Base-by-base conservation (phyloP, 2,888 invertebrate species). In the Spisula solida region DNA sequence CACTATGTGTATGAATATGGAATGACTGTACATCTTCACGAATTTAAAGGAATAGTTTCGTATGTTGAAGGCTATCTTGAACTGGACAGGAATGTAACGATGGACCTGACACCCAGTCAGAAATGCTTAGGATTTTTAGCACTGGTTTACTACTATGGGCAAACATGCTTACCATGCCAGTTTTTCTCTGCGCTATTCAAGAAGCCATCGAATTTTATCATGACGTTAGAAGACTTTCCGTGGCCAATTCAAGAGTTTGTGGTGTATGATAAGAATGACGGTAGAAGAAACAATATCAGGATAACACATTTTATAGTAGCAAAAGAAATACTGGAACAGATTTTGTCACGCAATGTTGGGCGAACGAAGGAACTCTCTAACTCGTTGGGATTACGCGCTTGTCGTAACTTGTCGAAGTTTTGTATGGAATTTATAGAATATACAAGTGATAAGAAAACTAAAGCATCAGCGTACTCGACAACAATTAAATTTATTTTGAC, bases 321-420 rank as follows among this genome's bases (percentile, higher is more conserved):
- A 0, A 92, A 90, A 78, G 93, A 92, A 88, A 92, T 93, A n/a
- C 85, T 93, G 2, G 92, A 93, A 55, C 92, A 91, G 41, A 66
- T 93, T 25, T 81, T 93, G 31, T 78, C 88, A 8, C 82, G 90
- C 16, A 51, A 80, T 55, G 16, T n/a, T 10, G 84, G 47, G 18
- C 18, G 18, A 10, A 29, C 34, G 10, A 56, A 60, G 16, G 14
- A 12, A 20, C 85, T 20, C 8, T 25, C 60, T 34, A 0, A 80
- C 60, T 60, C 31, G 12, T 89, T 93, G 8, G 89, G 92, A 20
- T 41, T 8, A 60, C 51, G 87, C 34, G 94, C 93, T 18, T 81
- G 88, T 51, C 55, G 82, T 78, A 89, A 92, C 34, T 83, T 93
- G 48, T 79, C 91, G 34, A 80, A 80, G 4, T 92, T 93, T 79